Evolutionary conservation across 2,113 vertebrate species (phyloP), one percentile per base, ranked within the genome.

Genomic region (Alligator sinensis): DNA sequence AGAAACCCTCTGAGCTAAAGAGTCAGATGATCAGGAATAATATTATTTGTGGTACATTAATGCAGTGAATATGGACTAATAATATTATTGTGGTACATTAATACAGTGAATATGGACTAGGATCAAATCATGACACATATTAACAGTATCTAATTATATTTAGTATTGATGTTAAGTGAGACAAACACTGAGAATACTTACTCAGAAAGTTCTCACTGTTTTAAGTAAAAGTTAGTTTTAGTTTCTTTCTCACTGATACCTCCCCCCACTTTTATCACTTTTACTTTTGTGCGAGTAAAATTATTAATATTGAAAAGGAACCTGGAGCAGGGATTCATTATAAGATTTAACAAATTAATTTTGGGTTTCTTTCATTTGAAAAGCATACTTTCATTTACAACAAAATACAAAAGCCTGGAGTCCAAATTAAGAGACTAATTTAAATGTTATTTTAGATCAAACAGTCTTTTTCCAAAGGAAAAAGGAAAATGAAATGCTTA

Each of bases 401-500:
- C 21, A 74, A 38, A 47, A 74, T 24, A 74, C 70, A 22, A 47
- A 68, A 22, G 68, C 22, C 19, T 72, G 38, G 68, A 38, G 19
- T 47, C 19, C 47, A 74, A 74, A 47, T 74, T 74, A 74, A 74
- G 11, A 74, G 34, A 30, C 47, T 47, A 47, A 91, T 30, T 77
- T 60, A 91, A 81, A 91, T 81, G 70, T 18, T 80, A 81, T 91
- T 61, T 68, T 27, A 91, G 78, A 91, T 86, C 61, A 91, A 86
- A 91, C 54, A 61, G 75, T 28, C 17, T 76, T 90, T 84, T 80
- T 68, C 27, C 60, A 75, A 47, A 55, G 21, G 80, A 75, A 61
- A 24, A 22, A 34, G 34, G 68, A 22, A 4, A 80, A 59, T 25
- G 68, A 79, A 85, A 25, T 6, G 27, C 30, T 58, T 62, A 17